Base-by-base conservation (phyloP, 2,888 invertebrate genomes). In the Halictus ligatus region DNA sequence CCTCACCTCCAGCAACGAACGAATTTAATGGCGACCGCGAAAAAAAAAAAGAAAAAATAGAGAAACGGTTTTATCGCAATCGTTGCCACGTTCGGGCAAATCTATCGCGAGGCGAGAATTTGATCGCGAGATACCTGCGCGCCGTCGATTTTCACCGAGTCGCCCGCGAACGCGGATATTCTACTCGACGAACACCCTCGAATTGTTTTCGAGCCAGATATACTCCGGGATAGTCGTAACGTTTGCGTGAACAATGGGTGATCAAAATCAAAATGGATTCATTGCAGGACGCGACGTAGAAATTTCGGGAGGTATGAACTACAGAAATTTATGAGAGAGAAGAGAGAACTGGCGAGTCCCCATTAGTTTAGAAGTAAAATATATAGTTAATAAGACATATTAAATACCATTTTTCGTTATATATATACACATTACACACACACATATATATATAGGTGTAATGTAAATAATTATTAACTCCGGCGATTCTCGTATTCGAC, bases 1-100 rank as follows among this genome's bases (percentile, higher is more conserved):
- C 86, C 90, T 89, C 75, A 84, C 84, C 83, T 88, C 86, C 84
- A 84, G 82, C 83, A 89, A 87, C 85, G 83, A 88, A 85, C 88
- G 80, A 90, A 89, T 89, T 90, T 90, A 90, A 90, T 83, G 88
- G 79, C 84, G 78, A 75, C 71, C 81, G 60, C 71, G 60, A 75
- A 74, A 60, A 40, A 79, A 83, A 54, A n/a, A 69, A 35, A 35
- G 35, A 35, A 35, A 35, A 35, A 5, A 35, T 35, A 35, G 81
- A 84, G 73, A 67, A 71, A 67, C 75, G 29, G 54, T 78, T 83
- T 75, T 87, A 71, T 81, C 75, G 82, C 75, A 75, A 71, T 79
- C 73, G 58, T 73, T 75, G 18, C 43, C 46, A 12, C 13, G 50
- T n/a, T 71, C 25, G 50, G 25, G 67, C 43, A 64, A 72, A 80